phyloP scores from a whole-genome alignment of 2,797 vertebrate genomes.

The Clarias fuscus region DNA sequence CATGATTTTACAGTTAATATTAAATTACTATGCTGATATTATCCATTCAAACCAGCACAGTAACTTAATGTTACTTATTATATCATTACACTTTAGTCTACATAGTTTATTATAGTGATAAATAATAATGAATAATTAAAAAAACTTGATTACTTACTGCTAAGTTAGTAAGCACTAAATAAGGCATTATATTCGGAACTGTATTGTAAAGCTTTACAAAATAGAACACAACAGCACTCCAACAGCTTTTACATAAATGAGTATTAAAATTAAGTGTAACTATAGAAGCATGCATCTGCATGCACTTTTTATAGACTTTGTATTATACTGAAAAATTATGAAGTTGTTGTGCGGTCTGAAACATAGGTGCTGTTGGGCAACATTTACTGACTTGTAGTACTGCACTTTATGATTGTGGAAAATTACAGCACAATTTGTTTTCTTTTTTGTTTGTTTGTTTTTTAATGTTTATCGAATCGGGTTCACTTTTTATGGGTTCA shows the following conservation, averaged over 20 bases:
- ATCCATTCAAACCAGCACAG: too few species aligned
- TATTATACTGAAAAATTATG: background rate
- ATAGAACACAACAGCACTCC: background rate
- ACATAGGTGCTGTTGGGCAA: background rate
- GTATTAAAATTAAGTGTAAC: constrained; percentile 17
- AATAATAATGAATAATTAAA: too few species aligned
- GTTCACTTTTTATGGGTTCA: background rate
- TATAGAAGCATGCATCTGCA: constrained; percentile 25
- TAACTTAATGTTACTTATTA: background rate
- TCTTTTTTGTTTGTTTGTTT: background rate
- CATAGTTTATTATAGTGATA: background rate
- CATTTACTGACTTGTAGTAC: background rate
- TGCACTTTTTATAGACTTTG: constrained; percentile 21
- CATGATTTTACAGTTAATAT: background rate
- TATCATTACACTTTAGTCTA: background rate
- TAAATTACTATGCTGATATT: background rate
- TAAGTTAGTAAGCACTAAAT: background rate
- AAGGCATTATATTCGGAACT: background rate
- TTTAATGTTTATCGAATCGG: background rate
- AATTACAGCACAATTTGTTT: background rate
- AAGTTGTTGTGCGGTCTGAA: background rate
- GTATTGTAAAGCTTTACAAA: background rate
- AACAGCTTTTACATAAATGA: background rate
- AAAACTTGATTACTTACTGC: background rate
- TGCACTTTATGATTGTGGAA: constrained; percentile 18